A percentile compares a stretch with the other conserved stretches of the same genome.
Conservation (phyloP, 2,113 vertebrate species). For the Pelmatolapia mariae region DNA sequence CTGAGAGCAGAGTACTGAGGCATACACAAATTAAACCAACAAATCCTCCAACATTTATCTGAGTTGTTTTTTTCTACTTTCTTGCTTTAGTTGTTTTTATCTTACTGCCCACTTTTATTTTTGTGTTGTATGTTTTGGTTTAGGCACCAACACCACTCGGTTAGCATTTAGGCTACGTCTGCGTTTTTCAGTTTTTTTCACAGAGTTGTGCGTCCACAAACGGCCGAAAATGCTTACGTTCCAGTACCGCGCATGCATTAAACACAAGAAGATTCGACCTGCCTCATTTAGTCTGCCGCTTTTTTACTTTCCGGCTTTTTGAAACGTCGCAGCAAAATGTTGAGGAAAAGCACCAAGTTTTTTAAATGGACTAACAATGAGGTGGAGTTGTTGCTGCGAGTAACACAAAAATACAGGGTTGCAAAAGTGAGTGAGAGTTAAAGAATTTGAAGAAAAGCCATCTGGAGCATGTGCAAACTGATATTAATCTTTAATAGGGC, state of each 20-base stretch:
- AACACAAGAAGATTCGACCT: background rate
- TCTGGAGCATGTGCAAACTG: background rate
- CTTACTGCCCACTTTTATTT: background rate
- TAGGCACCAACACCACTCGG: background rate
- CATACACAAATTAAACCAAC: background rate
- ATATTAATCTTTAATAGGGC: background rate
- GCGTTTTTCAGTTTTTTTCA: background rate
- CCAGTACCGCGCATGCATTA: background rate
- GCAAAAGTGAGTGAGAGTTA: background rate
- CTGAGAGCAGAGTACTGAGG: background rate
- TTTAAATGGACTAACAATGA: too few species aligned
- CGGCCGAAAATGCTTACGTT: rapidly evolving
- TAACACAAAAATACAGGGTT: background rate
- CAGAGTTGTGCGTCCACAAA: background rate
- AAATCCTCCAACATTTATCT: background rate
- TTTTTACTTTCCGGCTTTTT: background rate
- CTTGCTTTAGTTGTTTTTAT: background rate
- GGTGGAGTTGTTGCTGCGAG: background rate
- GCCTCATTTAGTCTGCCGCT: background rate
- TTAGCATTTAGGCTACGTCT: background rate
- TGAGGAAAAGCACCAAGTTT: background rate
- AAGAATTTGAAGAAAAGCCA: background rate
- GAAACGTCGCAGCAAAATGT: background rate
- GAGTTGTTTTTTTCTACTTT: background rate
- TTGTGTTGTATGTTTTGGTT: background rate